These are phyloP conservation scores for Craterocephalus amniculus DNA, from an alignment of 2,797 vertebrate species.

Conservation along the genomic window DNA sequence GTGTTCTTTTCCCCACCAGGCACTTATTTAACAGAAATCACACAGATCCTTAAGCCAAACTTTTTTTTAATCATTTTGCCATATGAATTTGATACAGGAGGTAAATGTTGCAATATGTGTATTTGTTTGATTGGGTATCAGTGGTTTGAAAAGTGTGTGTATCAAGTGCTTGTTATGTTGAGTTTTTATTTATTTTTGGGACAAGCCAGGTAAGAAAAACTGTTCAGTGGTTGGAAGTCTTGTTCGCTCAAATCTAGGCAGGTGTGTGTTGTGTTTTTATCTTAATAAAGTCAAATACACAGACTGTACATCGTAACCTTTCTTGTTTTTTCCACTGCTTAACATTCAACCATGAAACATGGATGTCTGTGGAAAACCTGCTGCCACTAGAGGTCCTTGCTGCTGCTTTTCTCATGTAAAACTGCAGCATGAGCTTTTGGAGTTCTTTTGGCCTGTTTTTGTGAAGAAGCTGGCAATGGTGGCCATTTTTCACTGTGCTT, in stretches of 20 bases:
- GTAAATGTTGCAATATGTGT: conserved; percentile 36
- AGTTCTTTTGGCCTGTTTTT: background rate
- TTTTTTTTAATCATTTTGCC: conserved; percentile 13
- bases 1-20: background rate
- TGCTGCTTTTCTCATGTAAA: background rate
- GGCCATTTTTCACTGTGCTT: background rate
- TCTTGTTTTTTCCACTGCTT: background rate
- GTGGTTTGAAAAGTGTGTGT: conserved; percentile 12
- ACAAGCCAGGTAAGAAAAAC: conserved; percentile 12
- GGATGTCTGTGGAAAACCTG: background rate
- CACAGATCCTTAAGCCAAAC: conserved; percentile 14
- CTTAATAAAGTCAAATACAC: conserved; percentile 59
- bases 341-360: background rate
- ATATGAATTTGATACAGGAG: conserved; percentile 8
- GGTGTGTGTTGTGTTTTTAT: conserved; percentile 31
- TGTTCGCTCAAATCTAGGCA: background rate
- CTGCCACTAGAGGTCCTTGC: conserved; percentile 28
- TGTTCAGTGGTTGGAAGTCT: background rate
- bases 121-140: conserved; percentile 23
- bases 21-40: conserved; percentile 23
- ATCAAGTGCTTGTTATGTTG: background rate
- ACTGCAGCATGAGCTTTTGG: background rate
- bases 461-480: background rate
- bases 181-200: conserved; percentile 40
- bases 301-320: conserved; percentile 1